Conservation (phyloP, 1,140 invertebrate species). For the Nasonia longicornis region DNA sequence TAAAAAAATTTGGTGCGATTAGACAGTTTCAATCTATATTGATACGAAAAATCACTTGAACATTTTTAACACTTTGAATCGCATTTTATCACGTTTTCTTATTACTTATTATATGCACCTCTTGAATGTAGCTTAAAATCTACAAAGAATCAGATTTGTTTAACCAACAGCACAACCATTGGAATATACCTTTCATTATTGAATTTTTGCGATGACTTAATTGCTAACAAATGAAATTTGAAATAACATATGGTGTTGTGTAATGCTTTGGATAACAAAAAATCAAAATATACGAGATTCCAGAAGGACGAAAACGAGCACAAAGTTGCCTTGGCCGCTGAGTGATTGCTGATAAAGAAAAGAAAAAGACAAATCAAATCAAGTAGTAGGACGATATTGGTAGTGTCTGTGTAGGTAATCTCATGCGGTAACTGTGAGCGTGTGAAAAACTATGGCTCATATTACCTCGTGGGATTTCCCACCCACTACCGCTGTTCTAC, state of each 20-base stretch:
- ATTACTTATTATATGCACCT: neutral
- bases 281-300: constrained; percentile 47
- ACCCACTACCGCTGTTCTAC: constrained; percentile 66
- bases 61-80: neutral
- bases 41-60: neutral
- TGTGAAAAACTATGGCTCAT: constrained; percentile 73
- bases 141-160: neutral
- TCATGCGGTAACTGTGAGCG: constrained; percentile 93
- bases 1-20: neutral
- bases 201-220: constrained; percentile 8
- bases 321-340: constrained; percentile 19
- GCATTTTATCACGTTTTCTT: neutral
- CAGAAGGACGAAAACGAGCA: constrained; percentile 47
- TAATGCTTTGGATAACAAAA: neutral
- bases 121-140: neutral
- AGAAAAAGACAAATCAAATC: constrained; percentile 10
- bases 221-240: constrained; percentile 10
- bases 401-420: constrained; percentile 77
- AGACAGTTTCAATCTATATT: neutral
- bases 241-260: neutral
- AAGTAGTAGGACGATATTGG: constrained; percentile 52
- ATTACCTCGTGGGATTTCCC: constrained; percentile 82
- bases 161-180: neutral
- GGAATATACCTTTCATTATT: neutral
- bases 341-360: constrained; percentile 29